These are phyloP conservation scores for Pristionchus maxplancki DNA, from an alignment of 2,888 invertebrate species.

Conservation along the genomic window DNA sequence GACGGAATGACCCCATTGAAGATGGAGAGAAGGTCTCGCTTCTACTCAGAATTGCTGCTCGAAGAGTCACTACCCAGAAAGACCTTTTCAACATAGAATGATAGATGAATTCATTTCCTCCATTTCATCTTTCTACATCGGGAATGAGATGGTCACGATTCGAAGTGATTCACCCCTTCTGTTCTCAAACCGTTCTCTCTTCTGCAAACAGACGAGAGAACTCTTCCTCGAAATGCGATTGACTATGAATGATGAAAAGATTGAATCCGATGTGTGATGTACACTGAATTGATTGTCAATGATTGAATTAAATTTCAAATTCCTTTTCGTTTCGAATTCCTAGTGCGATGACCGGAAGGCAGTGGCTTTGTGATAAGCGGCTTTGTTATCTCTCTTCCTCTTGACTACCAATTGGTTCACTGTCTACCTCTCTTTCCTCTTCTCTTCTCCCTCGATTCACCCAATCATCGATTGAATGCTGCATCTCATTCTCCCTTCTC, in stretches of 20 bases:
- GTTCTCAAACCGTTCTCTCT: slow-evolving; percentile 29
- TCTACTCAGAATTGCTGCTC: background rate
- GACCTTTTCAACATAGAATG: background rate
- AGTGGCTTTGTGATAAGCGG: background rate
- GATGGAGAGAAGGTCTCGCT: background rate
- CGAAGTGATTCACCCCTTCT: slow-evolving; percentile 1
- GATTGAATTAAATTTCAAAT: no score
- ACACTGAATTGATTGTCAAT: no score
- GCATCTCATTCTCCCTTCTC: background rate
- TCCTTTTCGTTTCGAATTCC: no score
- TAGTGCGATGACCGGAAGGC: background rate
- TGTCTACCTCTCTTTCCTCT: background rate
- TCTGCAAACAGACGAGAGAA: background rate
- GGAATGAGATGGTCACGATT: background rate
- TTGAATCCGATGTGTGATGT: background rate
- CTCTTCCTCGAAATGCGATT: background rate
- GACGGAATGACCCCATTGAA: slow-evolving; percentile 1
- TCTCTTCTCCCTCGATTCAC: background rate
- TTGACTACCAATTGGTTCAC: background rate
- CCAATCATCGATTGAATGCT: background rate
- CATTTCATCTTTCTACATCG: background rate
- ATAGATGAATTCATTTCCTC: background rate
- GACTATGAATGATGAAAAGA: background rate
- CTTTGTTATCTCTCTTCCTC: background rate
- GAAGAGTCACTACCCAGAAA: background rate